Base-by-base conservation (phyloP, 2,888 invertebrate genomes). In the Lysandra coridon region DNA sequence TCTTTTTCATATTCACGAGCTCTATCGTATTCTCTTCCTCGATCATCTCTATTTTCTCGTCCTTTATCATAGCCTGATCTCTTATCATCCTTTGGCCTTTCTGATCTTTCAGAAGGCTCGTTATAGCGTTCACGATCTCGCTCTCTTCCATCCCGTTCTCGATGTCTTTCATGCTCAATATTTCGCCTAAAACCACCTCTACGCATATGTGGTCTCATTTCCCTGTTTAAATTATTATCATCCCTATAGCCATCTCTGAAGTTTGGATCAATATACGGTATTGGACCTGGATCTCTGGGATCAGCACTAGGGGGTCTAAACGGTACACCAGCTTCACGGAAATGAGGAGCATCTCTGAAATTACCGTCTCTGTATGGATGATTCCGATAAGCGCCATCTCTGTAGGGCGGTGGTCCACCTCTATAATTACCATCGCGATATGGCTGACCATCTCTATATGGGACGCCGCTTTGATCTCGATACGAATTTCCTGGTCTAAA, bases 81-180 rank as follows among this genome's bases (percentile, higher is more conserved):
- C 83, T 90, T 90, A 74, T 93, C 91, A 80, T 95, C 95, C 78
- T 95, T 92, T 69, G 89, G 85, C 82, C 95, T 92, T 60, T 95
- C 92, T 74, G 82, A 74, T 86, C 92, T 91, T 78, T 95, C 94
- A 78, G 91, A 83, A 60, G 86, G 85, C 77, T 92, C 91, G 84
- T 89, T 89, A 80, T 88, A 91, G 81, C 92, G 88, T 83, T 94
- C 92, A 79, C 93, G 86, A 82, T 92, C 91, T 79, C 93, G 86
- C 82, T 92, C 91, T 84, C 94, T 87, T 81, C 88, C 90, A 82
- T 94, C 88, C 83, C 90, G 89, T 69, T 95, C 95, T 79, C 95
- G 85, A 78, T 92, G 91, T 82, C 91, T 89, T 40, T 92, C 92
- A 81, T 89, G 88, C 80, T 94, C 93, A n/a, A 84, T 78, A 84